These are phyloP conservation scores for Harpalus rufipes DNA, from an alignment of 2,888 invertebrate species.

Conservation along the genomic window DNA sequence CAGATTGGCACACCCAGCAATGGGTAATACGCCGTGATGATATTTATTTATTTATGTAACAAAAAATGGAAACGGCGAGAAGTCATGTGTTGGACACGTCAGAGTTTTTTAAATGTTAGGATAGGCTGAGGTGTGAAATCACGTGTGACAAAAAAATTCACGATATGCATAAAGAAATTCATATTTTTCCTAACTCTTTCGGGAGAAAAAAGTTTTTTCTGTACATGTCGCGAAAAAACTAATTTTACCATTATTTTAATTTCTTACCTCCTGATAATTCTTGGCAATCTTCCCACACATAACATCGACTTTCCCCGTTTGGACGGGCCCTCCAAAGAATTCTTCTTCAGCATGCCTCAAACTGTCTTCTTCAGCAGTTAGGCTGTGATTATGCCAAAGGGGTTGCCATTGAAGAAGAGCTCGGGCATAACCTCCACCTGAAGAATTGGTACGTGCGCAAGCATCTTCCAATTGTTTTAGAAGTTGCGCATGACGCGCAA, in stretches of 20 bases:
- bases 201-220: no score
- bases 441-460: constrained; percentile 69
- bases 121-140: no score
- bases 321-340: constrained; percentile 72
- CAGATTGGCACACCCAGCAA: no score
- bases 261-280: constrained; percentile 74
- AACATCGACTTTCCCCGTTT: constrained; percentile 71
- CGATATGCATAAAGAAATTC: no score
- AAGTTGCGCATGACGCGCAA: constrained; percentile 75
- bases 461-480: constrained; percentile 70
- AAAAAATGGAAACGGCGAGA: no score
- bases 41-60: no score
- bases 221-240: no score
- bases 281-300: constrained; percentile 74
- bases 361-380: neutral
- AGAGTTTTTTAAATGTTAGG: no score
- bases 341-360: constrained; percentile 71
- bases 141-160: no score
- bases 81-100: no score
- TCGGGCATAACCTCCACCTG: constrained; percentile 12
- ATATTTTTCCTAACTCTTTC: no score
- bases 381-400: constrained; percentile 1
- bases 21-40: no score
- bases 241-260: neutral
- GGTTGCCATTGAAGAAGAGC: constrained; percentile 37